Evolutionary conservation across 2,888 invertebrate genomes (phyloP), one percentile per base, ranked within the genome.

Genomic region (Autographa gamma): DNA sequence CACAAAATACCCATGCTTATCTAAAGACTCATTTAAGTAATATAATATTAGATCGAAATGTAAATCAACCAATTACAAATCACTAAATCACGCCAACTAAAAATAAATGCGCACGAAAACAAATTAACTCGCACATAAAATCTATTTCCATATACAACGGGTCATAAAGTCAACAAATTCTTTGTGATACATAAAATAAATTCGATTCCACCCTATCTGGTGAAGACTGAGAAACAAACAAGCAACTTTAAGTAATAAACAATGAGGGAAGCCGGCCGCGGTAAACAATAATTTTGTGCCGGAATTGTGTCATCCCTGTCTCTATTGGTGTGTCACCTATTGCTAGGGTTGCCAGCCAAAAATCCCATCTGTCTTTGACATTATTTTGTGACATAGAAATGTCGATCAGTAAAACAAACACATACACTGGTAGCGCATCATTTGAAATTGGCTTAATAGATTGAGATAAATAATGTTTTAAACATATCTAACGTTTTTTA

Each of bases 221-320:
- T 68, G 61, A 60, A 38, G 63, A 32, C 52, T 66, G 5, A 61
- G 62, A 71, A 71, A 73, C 77, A 82, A 83, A 83, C 77, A 72
- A 70, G 64, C 11, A 79, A 79, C 69, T 82, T 77, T 59, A 32
- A 69, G 60, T 69, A 71, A 77, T 80, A 79, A 75, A 81, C 77
- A 79, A 79, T 74, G 73, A 79, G 73, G 77, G 77, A 79, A 77
- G 62, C 41, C 69, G 48, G 56, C 34, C 59, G 32, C 67, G 60
- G 66, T 83, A 66, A n/a, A 79, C 71, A 77, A 82, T 69, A 73
- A 82, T 78, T 73, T 71, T 71, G 63, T 66, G 67, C 32, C 63
- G 48, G 64, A 73, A 81, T 80, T 72, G 69, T 71, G 66, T 69
- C 77, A 71, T 68, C 19, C n/a, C 48, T 54, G 25, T 63, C n/a